Conservation (phyloP, 2,888 invertebrate genomes). For the Nyleta sp. region DNA sequence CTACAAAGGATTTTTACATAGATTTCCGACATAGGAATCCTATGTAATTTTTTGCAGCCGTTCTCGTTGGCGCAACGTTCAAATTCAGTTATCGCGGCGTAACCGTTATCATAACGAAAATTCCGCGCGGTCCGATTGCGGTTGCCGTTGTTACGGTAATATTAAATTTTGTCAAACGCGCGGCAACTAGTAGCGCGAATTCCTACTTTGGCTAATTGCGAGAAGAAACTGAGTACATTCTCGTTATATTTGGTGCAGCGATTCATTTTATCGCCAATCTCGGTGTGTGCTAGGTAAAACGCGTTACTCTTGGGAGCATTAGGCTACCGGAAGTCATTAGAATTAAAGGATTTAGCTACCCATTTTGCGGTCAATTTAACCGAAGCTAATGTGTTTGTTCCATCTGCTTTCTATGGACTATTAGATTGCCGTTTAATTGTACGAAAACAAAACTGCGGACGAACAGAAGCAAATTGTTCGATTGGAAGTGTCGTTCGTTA, state of each 20-base stretch:
- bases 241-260: conserved; percentile 47
- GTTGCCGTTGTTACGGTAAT: conserved; percentile 24
- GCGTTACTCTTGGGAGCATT: conserved; percentile 39
- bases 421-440: conserved; percentile 11
- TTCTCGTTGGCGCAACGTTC: conserved; percentile 9
- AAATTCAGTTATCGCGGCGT: conserved; percentile 28
- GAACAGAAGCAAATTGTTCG: background rate
- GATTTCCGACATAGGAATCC: too few relatives aligned
- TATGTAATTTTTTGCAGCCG: too few relatives aligned
- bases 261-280: conserved; percentile 53
- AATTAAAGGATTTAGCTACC: conserved; percentile 50
- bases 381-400: conserved; percentile 44
- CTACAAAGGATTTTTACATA: too few relatives aligned
- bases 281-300: conserved; percentile 25
- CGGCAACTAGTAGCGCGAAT: conserved; percentile 37
- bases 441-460: background rate
- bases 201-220: conserved; percentile 41
- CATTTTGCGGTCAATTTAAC: conserved; percentile 51
- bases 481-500: too few relatives aligned
- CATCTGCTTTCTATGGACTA: conserved; percentile 24
- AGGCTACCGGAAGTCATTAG: conserved; percentile 48
- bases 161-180: conserved; percentile 41
- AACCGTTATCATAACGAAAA: conserved; percentile 30
- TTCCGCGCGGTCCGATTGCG: conserved; percentile 17
- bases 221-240: conserved; percentile 54